phyloP scores from a whole-genome alignment of 2,888 invertebrate species.

The Colostygia pectinataria region DNA sequence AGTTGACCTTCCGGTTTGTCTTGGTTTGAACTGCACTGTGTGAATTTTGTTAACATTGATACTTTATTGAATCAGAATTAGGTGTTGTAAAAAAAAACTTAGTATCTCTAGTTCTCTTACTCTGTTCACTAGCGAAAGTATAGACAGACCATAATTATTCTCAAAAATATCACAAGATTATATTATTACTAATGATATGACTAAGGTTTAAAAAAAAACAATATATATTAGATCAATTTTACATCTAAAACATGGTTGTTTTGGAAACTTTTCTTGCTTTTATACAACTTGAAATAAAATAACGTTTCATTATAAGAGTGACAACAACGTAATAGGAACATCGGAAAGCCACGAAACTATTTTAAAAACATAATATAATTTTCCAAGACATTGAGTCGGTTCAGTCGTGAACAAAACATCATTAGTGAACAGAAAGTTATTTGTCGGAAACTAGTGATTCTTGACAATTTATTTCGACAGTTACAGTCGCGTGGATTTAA shows the following conservation, averaged over 20 bases:
- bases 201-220: too few relatives aligned
- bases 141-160: too few relatives aligned
- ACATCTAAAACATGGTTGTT: too few relatives aligned
- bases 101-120: too few relatives aligned
- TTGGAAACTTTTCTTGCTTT: background rate
- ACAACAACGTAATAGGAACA: constrained; percentile 32
- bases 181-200: too few relatives aligned
- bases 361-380: constrained; percentile 39
- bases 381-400: constrained; percentile 39
- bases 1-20: constrained; percentile 60
- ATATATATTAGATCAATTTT: too few relatives aligned
- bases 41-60: constrained; percentile 17
- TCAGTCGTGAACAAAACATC: constrained; percentile 66
- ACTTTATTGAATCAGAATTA: background rate
- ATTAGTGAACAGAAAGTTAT: constrained; percentile 56
- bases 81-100: background rate
- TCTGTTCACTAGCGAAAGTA: too few relatives aligned
- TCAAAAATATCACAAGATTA: too few relatives aligned
- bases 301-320: constrained; percentile 29
- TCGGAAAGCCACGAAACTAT: constrained; percentile 34
- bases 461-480: constrained; percentile 72
- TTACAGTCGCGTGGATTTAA: constrained; percentile 59
- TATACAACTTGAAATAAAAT: constrained; percentile 4
- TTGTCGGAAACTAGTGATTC: constrained; percentile 67
- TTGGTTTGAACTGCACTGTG: constrained; percentile 30